Conservation (phyloP, 2,113 vertebrate genomes). For the Saccopteryx bilineata region DNA sequence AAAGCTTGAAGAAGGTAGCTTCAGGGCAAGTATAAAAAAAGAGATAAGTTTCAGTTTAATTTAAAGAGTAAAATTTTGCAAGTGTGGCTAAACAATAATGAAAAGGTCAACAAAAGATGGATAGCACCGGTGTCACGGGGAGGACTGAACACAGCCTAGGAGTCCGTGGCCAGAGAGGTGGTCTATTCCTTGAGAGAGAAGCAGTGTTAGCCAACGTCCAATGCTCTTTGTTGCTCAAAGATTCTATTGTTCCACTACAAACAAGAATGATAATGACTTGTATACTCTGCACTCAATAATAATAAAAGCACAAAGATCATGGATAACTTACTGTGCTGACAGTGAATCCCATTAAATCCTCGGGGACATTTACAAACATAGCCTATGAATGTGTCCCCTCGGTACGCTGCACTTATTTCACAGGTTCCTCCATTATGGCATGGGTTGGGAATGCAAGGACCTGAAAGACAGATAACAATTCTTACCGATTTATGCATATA, state of each 20-base stretch:
- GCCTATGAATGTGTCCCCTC: constrained; percentile 98
- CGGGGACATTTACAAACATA: constrained; percentile 96
- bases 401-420: constrained; percentile 97
- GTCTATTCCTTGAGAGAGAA: neutral
- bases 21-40: neutral
- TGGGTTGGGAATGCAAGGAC: constrained; percentile 96
- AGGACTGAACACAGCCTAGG: accelerated
- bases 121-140: accelerated
- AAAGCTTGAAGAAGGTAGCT: neutral
- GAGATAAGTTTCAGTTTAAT: neutral
- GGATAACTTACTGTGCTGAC: constrained; percentile 97
- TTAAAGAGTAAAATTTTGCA: neutral
- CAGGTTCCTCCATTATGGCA: constrained; percentile 98
- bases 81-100: neutral
- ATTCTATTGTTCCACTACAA: neutral
- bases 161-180: neutral
- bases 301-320: neutral
- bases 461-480: constrained; percentile 84
- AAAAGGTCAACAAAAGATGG: neutral
- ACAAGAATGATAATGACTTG: constrained; percentile 26
- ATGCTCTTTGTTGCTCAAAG: neutral
- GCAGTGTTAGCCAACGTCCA: neutral
- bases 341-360: constrained; percentile 98
- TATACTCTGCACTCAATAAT: constrained; percentile 68
- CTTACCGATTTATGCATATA: neutral